Evolutionary conservation across 1,140 invertebrate species (phyloP), one percentile per base, ranked within the genome.

Genomic region (Drosophila erecta): DNA sequence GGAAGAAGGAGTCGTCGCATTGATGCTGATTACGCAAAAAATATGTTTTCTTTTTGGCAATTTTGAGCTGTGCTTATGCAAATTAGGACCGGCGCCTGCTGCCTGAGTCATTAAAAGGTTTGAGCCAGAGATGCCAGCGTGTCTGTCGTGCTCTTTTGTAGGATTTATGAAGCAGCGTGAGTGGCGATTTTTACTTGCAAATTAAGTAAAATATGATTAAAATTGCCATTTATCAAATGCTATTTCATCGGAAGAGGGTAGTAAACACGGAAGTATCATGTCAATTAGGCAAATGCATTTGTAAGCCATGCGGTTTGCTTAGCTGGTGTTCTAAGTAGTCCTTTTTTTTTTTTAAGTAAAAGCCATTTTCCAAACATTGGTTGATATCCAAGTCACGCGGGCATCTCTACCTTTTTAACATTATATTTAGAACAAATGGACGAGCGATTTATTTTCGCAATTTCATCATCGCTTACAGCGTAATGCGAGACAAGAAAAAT

Each of bases 1-100:
- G 81, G 74, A 86, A 86, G 74, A 87, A 86, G 79, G 65, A 86
- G 84, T 78, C 60, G 62, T 78, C 61, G 64, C 56, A 38, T 51
- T 37, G 62, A 76, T 53, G 66, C 66, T 83, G 70, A 87, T 83
- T 89, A 76, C 78, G 84, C 83, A 58, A 66, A 65, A 76, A 58
- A 37, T 49, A 41, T 46, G 38, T 66, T 69, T 46, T 69, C 43
- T 44, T 70, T 70, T 76, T 70, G 50, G 65, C 50, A 60, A 46
- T 62, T 77, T 59, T 60, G 51, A 53, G 51, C 69, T 77, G 65
- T 81, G 50, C 66, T 87, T 85, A 86, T 85, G 81, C 73, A 85
- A 84, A 84, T 84, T 80, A 60, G 60, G 43, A 59, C 41, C 49
- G 67, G 49, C 57, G 73, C 57, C 56, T 79, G 76, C 53, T 65